A percentile compares a stretch with the other conserved stretches of the same genome.
phyloP scores from a whole-genome alignment of 2,797 vertebrate genomes.

The Pitangus sulphuratus region DNA sequence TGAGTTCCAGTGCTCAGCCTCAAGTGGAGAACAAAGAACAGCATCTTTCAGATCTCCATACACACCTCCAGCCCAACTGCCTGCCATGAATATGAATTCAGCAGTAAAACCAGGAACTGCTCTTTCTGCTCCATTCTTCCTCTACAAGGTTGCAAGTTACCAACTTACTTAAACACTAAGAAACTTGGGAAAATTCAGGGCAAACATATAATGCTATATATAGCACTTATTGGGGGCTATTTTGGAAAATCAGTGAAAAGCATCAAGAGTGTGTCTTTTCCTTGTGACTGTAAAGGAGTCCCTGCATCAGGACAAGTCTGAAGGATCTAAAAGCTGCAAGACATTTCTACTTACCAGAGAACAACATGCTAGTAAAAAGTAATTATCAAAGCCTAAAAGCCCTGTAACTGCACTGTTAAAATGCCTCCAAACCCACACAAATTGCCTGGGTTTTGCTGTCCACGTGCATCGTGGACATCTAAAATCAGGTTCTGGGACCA shows the following conservation, averaged over 20 bases:
- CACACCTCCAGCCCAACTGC: too few relatives aligned
- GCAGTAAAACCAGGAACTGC: background rate
- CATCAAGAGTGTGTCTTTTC: background rate
- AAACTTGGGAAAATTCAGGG: background rate
- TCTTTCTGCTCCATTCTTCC: background rate
- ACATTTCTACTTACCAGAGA: background rate
- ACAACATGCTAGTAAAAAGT: background rate
- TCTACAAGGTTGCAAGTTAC: background rate
- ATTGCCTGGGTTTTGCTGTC: background rate
- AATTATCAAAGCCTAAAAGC: background rate
- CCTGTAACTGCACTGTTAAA: background rate
- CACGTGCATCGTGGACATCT: rapidly evolving
- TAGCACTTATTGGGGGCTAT: background rate
- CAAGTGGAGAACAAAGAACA: background rate
- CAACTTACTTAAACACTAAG: background rate
- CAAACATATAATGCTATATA: too few relatives aligned
- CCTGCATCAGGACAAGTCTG: background rate
- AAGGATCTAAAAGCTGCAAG: background rate
- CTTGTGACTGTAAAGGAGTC: background rate
- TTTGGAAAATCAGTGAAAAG: background rate
- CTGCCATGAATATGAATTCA: background rate
- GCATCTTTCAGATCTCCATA: rapidly evolving
- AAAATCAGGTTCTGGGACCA: background rate
- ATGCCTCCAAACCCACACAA: background rate
- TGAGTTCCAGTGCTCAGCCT: background rate